A percentile compares a stretch with the other conserved stretches of the same genome.
These are phyloP conservation scores for Dasypogon diadema DNA, from an alignment of 2,888 invertebrate species.

Conservation along the genomic window DNA sequence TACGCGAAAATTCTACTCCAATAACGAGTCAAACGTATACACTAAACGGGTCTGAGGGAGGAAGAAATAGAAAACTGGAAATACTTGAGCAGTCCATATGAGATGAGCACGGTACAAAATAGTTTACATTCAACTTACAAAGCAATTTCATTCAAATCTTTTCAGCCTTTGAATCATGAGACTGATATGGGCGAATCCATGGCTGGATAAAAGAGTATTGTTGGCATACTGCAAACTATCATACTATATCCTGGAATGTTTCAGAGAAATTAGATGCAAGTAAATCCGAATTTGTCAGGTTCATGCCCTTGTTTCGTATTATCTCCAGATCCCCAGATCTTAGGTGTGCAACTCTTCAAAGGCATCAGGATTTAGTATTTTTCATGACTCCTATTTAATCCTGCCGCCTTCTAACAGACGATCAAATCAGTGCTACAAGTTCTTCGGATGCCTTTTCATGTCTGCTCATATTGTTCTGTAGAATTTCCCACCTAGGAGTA, in stretches of 20 bases:
- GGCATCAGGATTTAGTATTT: too few relatives aligned
- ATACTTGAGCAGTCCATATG: neutral
- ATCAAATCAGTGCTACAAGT: too few relatives aligned
- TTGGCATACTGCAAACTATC: neutral
- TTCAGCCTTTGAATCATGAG: neutral
- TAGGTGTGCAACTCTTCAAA: too few relatives aligned
- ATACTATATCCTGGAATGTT: constrained; percentile 1
- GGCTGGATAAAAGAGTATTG: neutral
- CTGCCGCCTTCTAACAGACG: too few relatives aligned
- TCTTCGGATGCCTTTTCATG: too few relatives aligned
- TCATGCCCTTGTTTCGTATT: too few relatives aligned
- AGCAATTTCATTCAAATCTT: constrained; percentile 32
- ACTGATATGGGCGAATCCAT: neutral
- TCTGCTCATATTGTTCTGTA: too few relatives aligned
- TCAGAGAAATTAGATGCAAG: constrained; percentile 11
- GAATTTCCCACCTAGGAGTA: too few relatives aligned
- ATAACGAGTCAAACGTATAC: constrained; percentile 1
- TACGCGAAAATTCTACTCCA: constrained; percentile 11
- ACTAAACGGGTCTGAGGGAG: neutral
- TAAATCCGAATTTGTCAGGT: neutral
- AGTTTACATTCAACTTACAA: constrained; percentile 22
- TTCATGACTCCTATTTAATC: too few relatives aligned
- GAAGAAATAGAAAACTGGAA: constrained; percentile 24
- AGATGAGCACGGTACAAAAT: neutral
- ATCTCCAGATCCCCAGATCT: too few relatives aligned